A percentile compares a stretch with the other conserved stretches of the same genome.
Evolutionary conservation across 2,888 invertebrate species (phyloP).

Genomic region (Lacanobia oleracea): DNA sequence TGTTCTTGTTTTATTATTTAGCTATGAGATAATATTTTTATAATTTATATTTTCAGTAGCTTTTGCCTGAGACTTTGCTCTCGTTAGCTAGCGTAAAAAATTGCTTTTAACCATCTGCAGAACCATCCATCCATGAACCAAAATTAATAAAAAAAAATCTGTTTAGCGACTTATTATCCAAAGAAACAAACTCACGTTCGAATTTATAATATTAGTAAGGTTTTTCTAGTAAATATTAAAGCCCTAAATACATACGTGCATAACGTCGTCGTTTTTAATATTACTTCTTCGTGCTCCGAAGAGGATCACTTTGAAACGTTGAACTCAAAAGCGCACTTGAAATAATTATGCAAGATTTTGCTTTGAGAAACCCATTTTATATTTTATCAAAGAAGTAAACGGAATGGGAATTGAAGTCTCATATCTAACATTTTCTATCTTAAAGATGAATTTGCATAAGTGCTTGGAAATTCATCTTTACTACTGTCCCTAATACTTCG

Average conservation of each 20-base stretch:
- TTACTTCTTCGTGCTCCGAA: too few relatives aligned
- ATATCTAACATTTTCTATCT: slow-evolving; percentile 1
- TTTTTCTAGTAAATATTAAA: not conserved
- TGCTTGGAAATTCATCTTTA: too few relatives aligned
- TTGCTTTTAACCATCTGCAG: too few relatives aligned
- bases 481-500: slow-evolving; percentile 2
- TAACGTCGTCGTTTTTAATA: too few relatives aligned
- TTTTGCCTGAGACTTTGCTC: too few relatives aligned
- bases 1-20: not conserved
- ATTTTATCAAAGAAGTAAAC: not conserved
- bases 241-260: too few relatives aligned
- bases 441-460: not conserved
- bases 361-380: not conserved
- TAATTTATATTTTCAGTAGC: not conserved
- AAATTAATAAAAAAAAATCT: too few relatives aligned
- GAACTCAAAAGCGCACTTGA: slow-evolving; percentile 6
- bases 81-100: too few relatives aligned
- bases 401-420: not conserved
- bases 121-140: too few relatives aligned
- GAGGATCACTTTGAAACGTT: not conserved
- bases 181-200: too few relatives aligned
- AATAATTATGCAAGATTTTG: not conserved
- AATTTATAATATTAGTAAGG: too few relatives aligned
- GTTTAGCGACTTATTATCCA: too few relatives aligned
- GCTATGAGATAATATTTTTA: not conserved